These are phyloP conservation scores for Luscinia luscinia DNA, from an alignment of 2,797 vertebrate species.

Conservation along the genomic window DNA sequence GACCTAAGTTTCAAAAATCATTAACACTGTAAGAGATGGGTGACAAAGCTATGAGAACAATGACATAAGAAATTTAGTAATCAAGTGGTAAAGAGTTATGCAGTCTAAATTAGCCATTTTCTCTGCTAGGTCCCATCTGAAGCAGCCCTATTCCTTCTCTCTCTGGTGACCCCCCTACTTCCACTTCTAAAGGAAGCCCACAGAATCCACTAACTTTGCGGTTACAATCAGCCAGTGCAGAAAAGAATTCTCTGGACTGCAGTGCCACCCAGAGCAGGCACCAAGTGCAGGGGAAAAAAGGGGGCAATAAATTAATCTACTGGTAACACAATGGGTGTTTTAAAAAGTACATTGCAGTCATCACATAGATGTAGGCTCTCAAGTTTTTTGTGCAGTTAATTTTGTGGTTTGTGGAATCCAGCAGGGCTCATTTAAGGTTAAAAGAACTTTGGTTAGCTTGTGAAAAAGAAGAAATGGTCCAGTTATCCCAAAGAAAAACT, in stretches of 20 bases:
- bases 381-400: neutral
- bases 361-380: neutral
- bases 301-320: neutral
- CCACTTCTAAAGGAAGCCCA: neutral
- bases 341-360: neutral
- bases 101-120: neutral
- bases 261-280: constrained; percentile 61
- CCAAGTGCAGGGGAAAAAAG: neutral
- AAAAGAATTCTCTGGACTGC: constrained; percentile 34
- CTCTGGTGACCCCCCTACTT: neutral
- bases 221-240: neutral
- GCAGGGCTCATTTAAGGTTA: neutral
- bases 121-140: neutral
- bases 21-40: neutral
- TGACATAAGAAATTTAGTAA: neutral
- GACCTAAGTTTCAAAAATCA: neutral
- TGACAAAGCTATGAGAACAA: neutral
- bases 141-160: neutral
- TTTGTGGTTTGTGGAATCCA: neutral
- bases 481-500: neutral
- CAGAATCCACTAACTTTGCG: neutral
- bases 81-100: neutral
- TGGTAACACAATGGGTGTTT: neutral
- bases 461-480: neutral
- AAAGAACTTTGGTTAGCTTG: neutral